Conservation (phyloP, 2,888 invertebrate genomes). For the Thumatha senex region DNA sequence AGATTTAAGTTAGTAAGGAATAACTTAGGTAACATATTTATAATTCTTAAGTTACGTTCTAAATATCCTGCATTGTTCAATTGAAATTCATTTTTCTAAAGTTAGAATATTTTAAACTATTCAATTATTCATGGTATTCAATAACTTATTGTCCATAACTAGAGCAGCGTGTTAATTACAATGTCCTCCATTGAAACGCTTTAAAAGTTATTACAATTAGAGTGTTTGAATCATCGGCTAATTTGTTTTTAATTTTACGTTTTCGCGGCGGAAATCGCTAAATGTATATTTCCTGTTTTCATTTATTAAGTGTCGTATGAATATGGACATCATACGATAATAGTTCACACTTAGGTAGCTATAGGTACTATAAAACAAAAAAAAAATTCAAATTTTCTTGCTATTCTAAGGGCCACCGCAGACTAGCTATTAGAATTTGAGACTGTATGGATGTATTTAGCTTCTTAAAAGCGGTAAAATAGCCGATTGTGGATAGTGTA, state of each 20-base stretch:
- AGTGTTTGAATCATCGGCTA: constrained; percentile 37
- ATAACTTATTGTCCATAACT: constrained; percentile 21
- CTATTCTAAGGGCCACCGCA: too few species aligned
- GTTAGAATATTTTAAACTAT: background rate
- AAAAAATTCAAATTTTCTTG: too few species aligned
- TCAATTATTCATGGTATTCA: constrained; percentile 8
- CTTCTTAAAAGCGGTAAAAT: too few species aligned
- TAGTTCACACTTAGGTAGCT: background rate
- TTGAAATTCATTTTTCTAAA: too few species aligned
- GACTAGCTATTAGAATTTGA: too few species aligned
- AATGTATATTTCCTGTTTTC: constrained; percentile 50
- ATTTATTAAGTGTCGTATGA: constrained; percentile 30
- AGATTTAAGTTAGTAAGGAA: too few species aligned
- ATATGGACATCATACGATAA: constrained; percentile 5
- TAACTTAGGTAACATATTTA: too few species aligned
- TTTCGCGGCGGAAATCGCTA: constrained; percentile 52
- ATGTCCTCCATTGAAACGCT: constrained; percentile 46
- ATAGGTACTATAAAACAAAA: background rate
- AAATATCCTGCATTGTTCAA: background rate
- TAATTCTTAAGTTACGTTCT: background rate
- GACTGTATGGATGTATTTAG: too few species aligned
- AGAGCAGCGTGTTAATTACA: constrained; percentile 38
- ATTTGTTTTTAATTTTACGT: constrained; percentile 42
- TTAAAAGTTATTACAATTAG: constrained; percentile 42
- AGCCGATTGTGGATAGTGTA: too few species aligned